Evolutionary conservation across 2,888 invertebrate species (phyloP).

Genomic region (Trissoscelio sp.): DNA sequence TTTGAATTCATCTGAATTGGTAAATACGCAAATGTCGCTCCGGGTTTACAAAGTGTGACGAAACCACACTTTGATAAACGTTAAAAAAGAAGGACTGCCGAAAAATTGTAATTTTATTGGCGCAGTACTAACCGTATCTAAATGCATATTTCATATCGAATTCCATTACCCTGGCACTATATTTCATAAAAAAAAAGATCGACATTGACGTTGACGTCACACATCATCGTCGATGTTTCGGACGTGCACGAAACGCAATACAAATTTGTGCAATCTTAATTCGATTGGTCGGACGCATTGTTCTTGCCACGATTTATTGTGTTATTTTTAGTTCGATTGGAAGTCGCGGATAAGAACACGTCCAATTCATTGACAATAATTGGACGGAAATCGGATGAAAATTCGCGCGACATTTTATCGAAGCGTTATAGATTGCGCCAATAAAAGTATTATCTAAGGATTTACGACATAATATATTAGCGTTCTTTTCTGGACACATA

Average conservation of each 20-base stretch:
- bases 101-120: slow-evolving; percentile 53
- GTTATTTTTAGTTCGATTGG: slow-evolving; percentile 9
- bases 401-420: not conserved
- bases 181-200: slow-evolving; percentile 41
- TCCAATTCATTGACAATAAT: slow-evolving; percentile 23
- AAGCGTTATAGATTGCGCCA: slow-evolving; percentile 1
- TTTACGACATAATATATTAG: slow-evolving; percentile 6
- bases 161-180: slow-evolving; percentile 45
- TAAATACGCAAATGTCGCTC: slow-evolving; percentile 37
- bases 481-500: not conserved
- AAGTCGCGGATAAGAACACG: slow-evolving; percentile 2
- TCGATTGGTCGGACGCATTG: slow-evolving; percentile 11
- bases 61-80: not conserved
- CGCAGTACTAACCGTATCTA: slow-evolving; percentile 16
- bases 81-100: not conserved
- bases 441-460: slow-evolving; percentile 23
- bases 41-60: slow-evolving; percentile 10
- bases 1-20: slow-evolving; percentile 53
- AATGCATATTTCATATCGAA: slow-evolving; percentile 54
- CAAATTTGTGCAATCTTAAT: slow-evolving; percentile 22
- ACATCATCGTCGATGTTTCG: slow-evolving; percentile 39
- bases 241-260: slow-evolving; percentile 6
- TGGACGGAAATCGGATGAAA: slow-evolving; percentile 3
- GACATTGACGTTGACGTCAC: slow-evolving; percentile 47
- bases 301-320: slow-evolving; percentile 12